Evolutionary conservation across 1,140 invertebrate genomes (phyloP).

Genomic region (Bombus confusus): DNA sequence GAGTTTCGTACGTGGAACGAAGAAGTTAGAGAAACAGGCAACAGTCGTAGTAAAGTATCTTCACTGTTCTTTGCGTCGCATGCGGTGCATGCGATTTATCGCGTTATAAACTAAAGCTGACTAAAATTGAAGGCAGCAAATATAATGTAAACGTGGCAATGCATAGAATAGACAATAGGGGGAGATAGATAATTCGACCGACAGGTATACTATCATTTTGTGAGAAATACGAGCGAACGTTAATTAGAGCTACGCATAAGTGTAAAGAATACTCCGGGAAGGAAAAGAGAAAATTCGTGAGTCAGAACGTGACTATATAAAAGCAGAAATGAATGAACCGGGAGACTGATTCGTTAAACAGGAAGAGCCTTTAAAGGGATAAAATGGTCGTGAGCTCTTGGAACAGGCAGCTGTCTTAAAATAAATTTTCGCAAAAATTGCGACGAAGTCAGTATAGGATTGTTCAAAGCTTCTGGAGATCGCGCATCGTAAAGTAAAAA

Average conservation of each 20-base stretch:
- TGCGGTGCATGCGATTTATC: no score
- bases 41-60: no score
- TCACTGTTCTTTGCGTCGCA: no score
- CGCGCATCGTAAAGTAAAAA: constrained; percentile 47
- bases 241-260: no score
- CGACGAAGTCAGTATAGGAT: constrained; percentile 30
- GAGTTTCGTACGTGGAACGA: neutral
- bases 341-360: neutral
- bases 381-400: constrained; percentile 27
- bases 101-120: no score
- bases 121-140: no score
- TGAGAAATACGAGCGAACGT: no score
- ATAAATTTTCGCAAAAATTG: constrained; percentile 50
- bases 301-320: no score
- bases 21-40: neutral
- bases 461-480: constrained; percentile 38
- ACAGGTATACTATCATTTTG: no score
- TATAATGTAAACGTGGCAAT: no score
- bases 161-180: no score
- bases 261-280: neutral
- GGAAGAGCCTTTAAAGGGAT: neutral
- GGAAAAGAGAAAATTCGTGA: neutral
- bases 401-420: neutral
- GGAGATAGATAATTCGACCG: no score
- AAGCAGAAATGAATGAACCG: neutral